Conservation (phyloP, 2,888 invertebrate species). For the Malthinus flaveolus region DNA sequence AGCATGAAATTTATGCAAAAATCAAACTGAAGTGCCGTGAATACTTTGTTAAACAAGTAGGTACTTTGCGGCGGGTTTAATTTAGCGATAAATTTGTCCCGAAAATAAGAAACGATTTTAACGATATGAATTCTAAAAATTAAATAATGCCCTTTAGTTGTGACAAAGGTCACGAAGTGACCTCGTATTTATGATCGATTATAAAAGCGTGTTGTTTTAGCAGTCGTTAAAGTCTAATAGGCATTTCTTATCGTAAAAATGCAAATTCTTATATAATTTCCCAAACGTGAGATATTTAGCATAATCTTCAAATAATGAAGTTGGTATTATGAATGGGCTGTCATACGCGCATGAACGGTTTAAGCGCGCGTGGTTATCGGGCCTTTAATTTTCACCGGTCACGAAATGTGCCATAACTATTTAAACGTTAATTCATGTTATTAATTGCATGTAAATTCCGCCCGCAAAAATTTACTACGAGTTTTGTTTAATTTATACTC, state of each 20-base stretch:
- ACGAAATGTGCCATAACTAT: conserved; percentile 44
- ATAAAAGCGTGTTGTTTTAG: conserved; percentile 33
- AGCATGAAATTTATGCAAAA: conserved; percentile 22
- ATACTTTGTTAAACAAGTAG: conserved; percentile 17
- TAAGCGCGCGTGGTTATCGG: conserved; percentile 38
- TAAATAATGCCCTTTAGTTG: conserved; percentile 13
- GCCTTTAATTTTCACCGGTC: conserved; percentile 42
- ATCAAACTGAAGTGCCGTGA: conserved; percentile 13
- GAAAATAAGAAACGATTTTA: not conserved
- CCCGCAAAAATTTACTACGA: conserved; percentile 15
- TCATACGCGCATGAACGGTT: conserved; percentile 45
- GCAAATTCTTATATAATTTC: conserved; percentile 48
- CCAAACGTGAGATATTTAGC: conserved; percentile 45
- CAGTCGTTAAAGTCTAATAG: conserved; percentile 44
- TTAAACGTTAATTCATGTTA: conserved; percentile 45
- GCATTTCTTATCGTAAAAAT: conserved; percentile 46
- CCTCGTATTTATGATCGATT: conserved; percentile 41
- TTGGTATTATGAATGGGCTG: conserved; percentile 50
- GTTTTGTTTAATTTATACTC: conserved; percentile 8
- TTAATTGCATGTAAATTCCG: conserved; percentile 35
- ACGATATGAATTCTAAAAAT: conserved; percentile 3
- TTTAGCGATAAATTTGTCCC: not conserved
- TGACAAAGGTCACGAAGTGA: conserved; percentile 31
- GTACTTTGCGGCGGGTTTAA: conserved; percentile 6
- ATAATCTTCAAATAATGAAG: conserved; percentile 51